phyloP scores from a whole-genome alignment of 2,113 vertebrate species.

The Lamprologus tigripictilis region DNA sequence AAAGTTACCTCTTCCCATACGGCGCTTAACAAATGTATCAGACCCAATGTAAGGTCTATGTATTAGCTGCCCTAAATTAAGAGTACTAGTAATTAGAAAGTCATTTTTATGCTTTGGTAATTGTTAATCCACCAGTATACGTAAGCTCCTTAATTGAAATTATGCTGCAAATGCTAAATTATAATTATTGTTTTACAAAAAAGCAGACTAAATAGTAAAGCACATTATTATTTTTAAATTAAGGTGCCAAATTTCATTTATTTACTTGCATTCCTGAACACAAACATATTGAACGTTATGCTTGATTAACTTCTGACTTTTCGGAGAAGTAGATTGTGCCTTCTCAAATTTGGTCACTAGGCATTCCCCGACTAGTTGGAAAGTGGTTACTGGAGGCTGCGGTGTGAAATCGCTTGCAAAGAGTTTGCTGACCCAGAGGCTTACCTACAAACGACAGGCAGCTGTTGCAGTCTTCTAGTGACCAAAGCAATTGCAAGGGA shows the following conservation, averaged over 20 bases:
- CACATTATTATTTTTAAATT: neutral
- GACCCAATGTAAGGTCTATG: neutral
- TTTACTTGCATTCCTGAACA: neutral
- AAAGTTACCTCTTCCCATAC: neutral
- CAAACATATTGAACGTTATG: neutral
- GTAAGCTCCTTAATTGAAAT: neutral
- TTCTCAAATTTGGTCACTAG: neutral
- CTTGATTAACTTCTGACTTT: neutral
- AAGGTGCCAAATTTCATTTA: neutral
- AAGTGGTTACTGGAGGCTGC: neutral
- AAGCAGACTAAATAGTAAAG: neutral
- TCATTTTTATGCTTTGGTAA: neutral
- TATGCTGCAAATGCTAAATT: neutral
- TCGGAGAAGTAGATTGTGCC: neutral
- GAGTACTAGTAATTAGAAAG: neutral
- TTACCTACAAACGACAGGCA: neutral
- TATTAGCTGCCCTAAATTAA: neutral
- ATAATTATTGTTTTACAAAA: neutral
- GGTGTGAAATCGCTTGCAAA: neutral
- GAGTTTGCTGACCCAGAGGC: neutral
- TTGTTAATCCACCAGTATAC: neutral
- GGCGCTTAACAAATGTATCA: neutral
- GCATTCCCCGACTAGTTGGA: neutral
- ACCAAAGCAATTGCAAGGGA: neutral
- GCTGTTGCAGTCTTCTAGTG: neutral